Percentiles rank a stretch among this genome's conserved stretches.
Conservation (phyloP, 2,113 vertebrate genomes). For the Rhynchomys soricoides region DNA sequence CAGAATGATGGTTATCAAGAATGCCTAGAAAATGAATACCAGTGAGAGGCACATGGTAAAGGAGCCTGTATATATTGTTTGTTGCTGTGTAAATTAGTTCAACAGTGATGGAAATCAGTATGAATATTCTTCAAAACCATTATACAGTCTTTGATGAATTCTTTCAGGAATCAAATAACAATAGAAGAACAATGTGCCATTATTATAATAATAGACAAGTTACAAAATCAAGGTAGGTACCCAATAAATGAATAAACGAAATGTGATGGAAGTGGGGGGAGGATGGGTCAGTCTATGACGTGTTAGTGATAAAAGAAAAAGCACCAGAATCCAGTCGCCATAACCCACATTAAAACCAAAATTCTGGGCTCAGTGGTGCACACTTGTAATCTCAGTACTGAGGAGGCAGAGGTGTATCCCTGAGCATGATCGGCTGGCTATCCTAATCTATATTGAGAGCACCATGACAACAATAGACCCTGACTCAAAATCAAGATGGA, state of each 20-base stretch:
- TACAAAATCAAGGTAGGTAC: background rate
- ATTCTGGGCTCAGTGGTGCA: background rate
- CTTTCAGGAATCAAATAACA: background rate
- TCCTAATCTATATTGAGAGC: background rate
- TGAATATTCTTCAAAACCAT: background rate
- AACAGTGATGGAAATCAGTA: background rate
- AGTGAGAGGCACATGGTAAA: background rate
- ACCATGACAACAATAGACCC: too few relatives aligned
- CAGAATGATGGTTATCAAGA: background rate
- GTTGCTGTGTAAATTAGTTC: background rate
- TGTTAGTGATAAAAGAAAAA: too few relatives aligned
- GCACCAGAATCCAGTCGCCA: too few relatives aligned
- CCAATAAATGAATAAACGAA: background rate
- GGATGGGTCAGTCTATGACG: background rate
- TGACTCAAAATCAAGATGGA: background rate
- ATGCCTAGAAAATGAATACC: background rate
- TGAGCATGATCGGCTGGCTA: background rate
- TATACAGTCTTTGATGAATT: background rate
- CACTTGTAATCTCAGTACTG: too few relatives aligned
- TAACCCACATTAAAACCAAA: background rate
- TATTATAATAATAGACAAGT: background rate
- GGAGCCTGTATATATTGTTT: background rate
- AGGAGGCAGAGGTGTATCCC: background rate
- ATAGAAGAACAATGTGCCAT: background rate
- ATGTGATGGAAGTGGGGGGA: background rate